Conservation (phyloP, 2,888 invertebrate genomes). For the Drosophila yooni region DNA sequence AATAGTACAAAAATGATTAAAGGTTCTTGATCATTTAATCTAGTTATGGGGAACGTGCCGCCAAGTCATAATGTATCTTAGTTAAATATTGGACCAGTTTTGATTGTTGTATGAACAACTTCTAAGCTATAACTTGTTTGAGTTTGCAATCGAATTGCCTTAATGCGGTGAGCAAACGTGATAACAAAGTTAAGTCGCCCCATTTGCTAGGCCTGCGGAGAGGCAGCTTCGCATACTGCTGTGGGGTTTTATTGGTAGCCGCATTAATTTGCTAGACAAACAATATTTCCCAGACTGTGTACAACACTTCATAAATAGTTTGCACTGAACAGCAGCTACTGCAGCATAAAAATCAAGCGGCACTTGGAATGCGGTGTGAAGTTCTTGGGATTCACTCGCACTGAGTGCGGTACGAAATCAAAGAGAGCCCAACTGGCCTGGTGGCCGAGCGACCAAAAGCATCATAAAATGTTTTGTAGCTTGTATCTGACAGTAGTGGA, state of each 20-base stretch:
- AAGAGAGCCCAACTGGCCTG: conserved; percentile 51
- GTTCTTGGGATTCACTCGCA: conserved; percentile 73
- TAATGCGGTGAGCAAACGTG: conserved; percentile 18
- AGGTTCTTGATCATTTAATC: not conserved
- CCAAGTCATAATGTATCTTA: not conserved
- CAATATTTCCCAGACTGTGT: conserved; percentile 46
- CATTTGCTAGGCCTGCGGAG: conserved; percentile 11
- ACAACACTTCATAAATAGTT: conserved; percentile 72
- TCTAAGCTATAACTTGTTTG: conserved; percentile 9
- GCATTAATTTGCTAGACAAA: conserved; percentile 72
- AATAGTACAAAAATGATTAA: not conserved
- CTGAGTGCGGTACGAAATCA: conserved; percentile 72
- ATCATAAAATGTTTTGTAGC: conserved; percentile 67
- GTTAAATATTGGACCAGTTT: conserved; percentile 14
- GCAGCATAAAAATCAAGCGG: conserved; percentile 23
- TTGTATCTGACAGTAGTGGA: conserved; percentile 51
- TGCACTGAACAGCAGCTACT: conserved; percentile 70
- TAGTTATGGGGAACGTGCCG: not conserved
- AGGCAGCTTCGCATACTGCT: conserved; percentile 9
- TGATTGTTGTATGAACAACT: not conserved
- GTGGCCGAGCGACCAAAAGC: conserved; percentile 55
- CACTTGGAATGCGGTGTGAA: conserved; percentile 60
- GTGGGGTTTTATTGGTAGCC: conserved; percentile 48
- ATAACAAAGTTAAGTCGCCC: conserved; percentile 16
- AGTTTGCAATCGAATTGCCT: not conserved